Percentiles rank a stretch among this genome's conserved stretches.
phyloP scores from a whole-genome alignment of 2,113 vertebrate genomes.

The Nerophis lumbriciformis region DNA sequence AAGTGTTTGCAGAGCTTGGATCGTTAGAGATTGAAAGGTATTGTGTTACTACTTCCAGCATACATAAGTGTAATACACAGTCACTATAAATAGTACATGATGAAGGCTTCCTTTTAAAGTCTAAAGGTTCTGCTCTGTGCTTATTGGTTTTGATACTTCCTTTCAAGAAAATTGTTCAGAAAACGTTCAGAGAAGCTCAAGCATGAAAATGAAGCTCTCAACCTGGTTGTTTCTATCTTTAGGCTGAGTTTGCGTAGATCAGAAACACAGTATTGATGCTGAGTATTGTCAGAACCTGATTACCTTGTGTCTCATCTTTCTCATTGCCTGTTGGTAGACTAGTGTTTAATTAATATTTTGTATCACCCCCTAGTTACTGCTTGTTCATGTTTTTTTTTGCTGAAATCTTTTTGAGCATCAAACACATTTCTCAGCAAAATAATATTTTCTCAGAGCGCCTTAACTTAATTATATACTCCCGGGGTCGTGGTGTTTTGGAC shows the following conservation, averaged over 20 bases:
- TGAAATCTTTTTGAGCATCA: neutral
- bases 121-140: constrained; percentile 1
- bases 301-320: neutral
- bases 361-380: neutral
- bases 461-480: neutral
- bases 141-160: constrained; percentile 31
- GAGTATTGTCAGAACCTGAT: constrained; percentile 15
- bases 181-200: constrained; percentile 41
- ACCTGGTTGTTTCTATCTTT: constrained; percentile 54
- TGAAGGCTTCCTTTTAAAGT: too few species aligned
- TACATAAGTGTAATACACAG: too few species aligned
- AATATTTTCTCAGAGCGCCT: neutral
- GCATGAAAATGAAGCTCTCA: constrained; percentile 49
- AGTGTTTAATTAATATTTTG: constrained; percentile 8
- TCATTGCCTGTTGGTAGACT: neutral
- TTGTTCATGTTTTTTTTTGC: neutral
- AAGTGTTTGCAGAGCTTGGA: too few species aligned
- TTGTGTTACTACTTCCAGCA: too few species aligned
- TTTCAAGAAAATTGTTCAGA: constrained; percentile 40
- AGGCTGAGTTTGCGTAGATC: constrained; percentile 42
- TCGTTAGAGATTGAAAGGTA: too few species aligned
- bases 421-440: neutral
- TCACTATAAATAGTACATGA: too few species aligned
- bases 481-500: too few species aligned
- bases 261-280: constrained; percentile 39